Base-by-base conservation (phyloP, 2,113 vertebrate genomes). In the Gulo gulo region DNA sequence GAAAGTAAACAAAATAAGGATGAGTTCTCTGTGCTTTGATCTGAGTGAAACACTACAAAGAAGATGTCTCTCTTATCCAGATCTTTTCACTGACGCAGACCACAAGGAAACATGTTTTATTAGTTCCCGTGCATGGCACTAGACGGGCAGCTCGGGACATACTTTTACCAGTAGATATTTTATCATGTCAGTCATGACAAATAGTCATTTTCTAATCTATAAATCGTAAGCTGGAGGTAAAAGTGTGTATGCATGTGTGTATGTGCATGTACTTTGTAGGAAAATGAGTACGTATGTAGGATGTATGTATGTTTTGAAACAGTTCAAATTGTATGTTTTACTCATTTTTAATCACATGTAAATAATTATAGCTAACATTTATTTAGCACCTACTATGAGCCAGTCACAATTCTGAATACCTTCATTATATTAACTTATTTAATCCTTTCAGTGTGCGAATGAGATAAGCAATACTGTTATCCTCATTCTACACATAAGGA, bases 111-210 rank as follows among this genome's bases (percentile, higher is more conserved):
- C 5, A 34, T 10, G 55, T 36, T 94, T 94, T 93, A 82, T 97
- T 82, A 94, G 36, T 57, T 96, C 29, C 39, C 45, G 87, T 61
- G 36, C 36, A 73, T 88, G 52, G 10, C 7, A 96, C 14, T 69
- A 84, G 55, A 71, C 10, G 42, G 47, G 34, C 45, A 94, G 21
- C 1, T n/a, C 20, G 15, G 7, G 45, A 92, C 23, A 84, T 9
- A 47, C 4, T 65, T 97, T 91, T 94, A 96, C 95, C 81, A 80
- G 31, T 89, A 61, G n/a, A 50, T 87, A 79, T 42, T 96, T 94
- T 91, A 92, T 84, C 34, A 69, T 24, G 18, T 73, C 20, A 55
- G 82, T 94, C 45, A 61, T 61, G 59, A 61, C 26, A 61, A 61
- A 26, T 61, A 61, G 59, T 61, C 29, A 78, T 90, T 92, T 95